Evolutionary conservation across 2,797 vertebrate species (phyloP).

Genomic region (Danio kyathit): DNA sequence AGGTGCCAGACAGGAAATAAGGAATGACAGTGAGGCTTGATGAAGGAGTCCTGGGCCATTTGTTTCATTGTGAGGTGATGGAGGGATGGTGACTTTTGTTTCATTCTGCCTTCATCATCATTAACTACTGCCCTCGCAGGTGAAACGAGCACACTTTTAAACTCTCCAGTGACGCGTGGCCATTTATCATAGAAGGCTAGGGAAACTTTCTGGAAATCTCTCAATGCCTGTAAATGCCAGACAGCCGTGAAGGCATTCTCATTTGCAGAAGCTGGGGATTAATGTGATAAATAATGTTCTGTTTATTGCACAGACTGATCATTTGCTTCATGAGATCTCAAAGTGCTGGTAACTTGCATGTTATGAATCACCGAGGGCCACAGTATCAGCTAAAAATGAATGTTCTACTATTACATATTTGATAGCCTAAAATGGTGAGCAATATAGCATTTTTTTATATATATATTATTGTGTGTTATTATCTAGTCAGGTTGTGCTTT

Average conservation of each 20-base stretch:
- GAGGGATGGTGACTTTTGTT: neutral
- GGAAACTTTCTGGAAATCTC: neutral
- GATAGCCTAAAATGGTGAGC: too few species aligned
- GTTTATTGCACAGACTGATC: too few species aligned
- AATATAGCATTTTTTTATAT: too few species aligned
- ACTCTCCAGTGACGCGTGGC: neutral
- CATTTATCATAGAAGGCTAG: conserved; percentile 18
- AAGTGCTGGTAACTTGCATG: too few species aligned
- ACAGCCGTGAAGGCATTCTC: neutral
- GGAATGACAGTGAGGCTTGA: conserved; percentile 29
- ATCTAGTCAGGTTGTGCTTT: too few species aligned
- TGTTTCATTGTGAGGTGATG: conserved; percentile 16
- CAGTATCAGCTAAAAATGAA: too few species aligned
- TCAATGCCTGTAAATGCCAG: conserved; percentile 3
- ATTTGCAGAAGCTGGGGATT: too few species aligned
- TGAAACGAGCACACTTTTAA: neutral
- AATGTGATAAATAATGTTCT: too few species aligned
- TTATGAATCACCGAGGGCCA: too few species aligned
- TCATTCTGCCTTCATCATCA: neutral
- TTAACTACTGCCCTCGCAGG: conserved; percentile 1
- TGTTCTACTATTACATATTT: too few species aligned
- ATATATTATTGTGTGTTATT: too few species aligned
- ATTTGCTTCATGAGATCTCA: too few species aligned
- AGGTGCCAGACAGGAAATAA: conserved; percentile 29
- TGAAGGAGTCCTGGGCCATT: conserved; percentile 16